Conservation (phyloP, 2,113 vertebrate genomes). For the Macheiramphus alcinus region DNA sequence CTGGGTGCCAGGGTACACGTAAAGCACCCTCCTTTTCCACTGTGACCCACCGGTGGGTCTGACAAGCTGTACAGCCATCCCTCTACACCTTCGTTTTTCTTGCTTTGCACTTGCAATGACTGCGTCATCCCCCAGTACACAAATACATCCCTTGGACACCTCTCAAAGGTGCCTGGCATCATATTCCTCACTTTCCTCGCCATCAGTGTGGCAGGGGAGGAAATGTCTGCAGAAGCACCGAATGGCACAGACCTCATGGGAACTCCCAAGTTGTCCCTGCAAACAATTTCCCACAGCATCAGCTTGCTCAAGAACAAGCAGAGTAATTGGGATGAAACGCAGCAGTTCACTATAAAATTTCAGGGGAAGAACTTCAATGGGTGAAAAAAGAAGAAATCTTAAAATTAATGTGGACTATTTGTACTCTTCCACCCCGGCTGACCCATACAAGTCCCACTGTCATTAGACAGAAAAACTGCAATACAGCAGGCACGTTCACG, state of each 20-base stretch:
- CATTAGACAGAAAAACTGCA: background rate
- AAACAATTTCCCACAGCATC: background rate
- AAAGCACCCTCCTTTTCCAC: background rate
- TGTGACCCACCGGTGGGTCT: background rate
- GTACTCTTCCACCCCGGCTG: background rate
- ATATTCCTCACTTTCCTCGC: background rate
- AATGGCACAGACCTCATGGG: background rate
- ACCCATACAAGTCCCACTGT: background rate
- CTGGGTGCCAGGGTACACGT: background rate
- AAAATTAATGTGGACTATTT: background rate
- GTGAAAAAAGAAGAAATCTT: rapidly evolving
- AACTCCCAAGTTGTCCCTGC: background rate
- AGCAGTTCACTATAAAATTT: background rate
- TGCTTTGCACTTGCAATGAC: background rate
- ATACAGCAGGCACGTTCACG: background rate
- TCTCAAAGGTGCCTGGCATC: background rate
- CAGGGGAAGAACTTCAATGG: background rate
- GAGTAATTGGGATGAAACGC: background rate
- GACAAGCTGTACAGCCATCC: background rate
- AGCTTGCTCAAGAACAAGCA: background rate
- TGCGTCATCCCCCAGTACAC: background rate
- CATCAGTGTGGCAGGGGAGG: background rate
- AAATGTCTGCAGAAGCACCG: background rate
- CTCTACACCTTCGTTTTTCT: background rate
- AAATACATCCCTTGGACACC: background rate